Base-by-base conservation (phyloP, 2,888 invertebrate genomes). In the Flexamia atlantica region DNA sequence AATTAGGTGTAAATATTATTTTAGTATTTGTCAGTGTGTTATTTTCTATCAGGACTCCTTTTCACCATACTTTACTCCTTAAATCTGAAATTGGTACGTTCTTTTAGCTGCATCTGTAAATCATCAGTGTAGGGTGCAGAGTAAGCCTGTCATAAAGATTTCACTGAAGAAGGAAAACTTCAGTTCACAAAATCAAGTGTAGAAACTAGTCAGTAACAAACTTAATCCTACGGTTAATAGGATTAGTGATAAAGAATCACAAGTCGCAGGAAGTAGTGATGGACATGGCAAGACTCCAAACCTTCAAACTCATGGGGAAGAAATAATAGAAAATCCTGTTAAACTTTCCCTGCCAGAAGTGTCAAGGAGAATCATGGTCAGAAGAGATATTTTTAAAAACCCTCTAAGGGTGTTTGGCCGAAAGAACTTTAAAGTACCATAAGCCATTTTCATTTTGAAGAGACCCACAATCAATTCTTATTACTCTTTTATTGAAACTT, bases 311-410 rank as follows among this genome's bases (percentile, higher is more conserved):
- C 46, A 46, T 9, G 46, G 46, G 17, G 46, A 64, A 30, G 14
- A 30, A 0, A 30, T 4, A 2, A 9, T 28, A 17, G 64, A 64
- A 14, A 64, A 64, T 28, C 28, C 9, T 28, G 17, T 12, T 17
- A 72, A 72, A 42, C 1, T 32, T 23, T 23, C 36, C 20, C 72
- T 40, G n/a, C 72, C 36, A 9, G 72, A 72, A 20, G n/a, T 20
- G 9, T 2, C 40, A n/a, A 76, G 74, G 36, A 42, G 74, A 17
- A 76, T 76, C 28, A 76, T 46, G 46, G 74, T 76, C 46, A 42
- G 74, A n/a, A 76, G 74, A 10, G 74, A 76, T 28, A 76, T 76
- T 46, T 76, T 76, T 28, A 46, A 46, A 46, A 76, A 46, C 28
- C 74, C 74, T 20, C 23, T 76, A 2, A 76, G 74, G 46, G 74